Evolutionary conservation across 2,797 vertebrate species (phyloP), one percentile per base, ranked within the genome.

Genomic region (Todus mexicanus): DNA sequence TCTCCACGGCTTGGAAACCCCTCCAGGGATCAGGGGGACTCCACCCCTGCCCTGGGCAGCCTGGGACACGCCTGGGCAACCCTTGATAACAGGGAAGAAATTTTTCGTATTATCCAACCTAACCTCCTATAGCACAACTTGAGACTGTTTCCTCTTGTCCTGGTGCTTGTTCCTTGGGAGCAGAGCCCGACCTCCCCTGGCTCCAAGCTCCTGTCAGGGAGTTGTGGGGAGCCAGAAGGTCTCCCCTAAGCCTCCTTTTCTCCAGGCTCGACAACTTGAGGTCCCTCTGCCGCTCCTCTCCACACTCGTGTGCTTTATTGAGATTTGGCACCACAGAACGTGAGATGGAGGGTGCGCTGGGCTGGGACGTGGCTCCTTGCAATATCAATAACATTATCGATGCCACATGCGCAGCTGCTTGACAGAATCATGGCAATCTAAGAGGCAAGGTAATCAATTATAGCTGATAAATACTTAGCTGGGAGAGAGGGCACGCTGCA

Each of bases 391-490:
- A 66, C 3, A 4, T 38, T 65, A 11, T 15, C 74, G 61, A 54
- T 84, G 50, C 17, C 6, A 13, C 13, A 8, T 33, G 15, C 2
- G 1, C 38, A 66, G 43, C 61, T 83, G 74, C 69, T 90, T 45
- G 75, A 60, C 0, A 1, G 51, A 91, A 73, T 76, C 47, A 29
- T 33, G 63, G 14, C 82, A 92, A 48, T 45, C 20, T 65, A 22
- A 42, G 83, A 80, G 66, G 75, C 40, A 53, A 60, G 45, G 33
- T 83, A 66, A 91, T 95, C 84, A 63, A 60, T 86, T 91, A 71
- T 33, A 66, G 54, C 73, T 87, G 50, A 63, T 69, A 72, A 85
- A 65, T 61, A 86, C 56, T 81, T 86, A 68, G 53, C 48, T 84
- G 43, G 29, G 48, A 71, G 75, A 79, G 74, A 73, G 29, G 23